Conservation (phyloP, 1,140 invertebrate species). For the Euschistus heros region DNA sequence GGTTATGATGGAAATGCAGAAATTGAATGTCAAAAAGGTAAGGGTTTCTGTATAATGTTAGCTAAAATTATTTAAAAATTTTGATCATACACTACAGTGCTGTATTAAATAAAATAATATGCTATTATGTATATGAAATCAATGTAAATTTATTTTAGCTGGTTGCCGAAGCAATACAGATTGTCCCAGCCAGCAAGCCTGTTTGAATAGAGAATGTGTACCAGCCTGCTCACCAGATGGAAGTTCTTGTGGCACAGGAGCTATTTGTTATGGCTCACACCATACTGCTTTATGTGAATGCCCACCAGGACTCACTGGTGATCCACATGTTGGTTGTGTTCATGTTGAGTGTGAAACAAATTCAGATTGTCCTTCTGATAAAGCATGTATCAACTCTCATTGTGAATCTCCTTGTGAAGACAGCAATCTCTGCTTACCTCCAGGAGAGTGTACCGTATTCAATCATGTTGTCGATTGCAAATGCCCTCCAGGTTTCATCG, state of each 20-base stretch:
- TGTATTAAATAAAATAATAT: not conserved
- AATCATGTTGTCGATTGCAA: slow-evolving; percentile 64
- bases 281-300: slow-evolving; percentile 74
- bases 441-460: slow-evolving; percentile 62
- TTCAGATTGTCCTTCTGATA: slow-evolving; percentile 58
- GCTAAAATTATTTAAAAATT: not conserved
- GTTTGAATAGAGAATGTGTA: slow-evolving; percentile 65
- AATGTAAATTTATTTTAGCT: slow-evolving; percentile 32
- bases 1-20: slow-evolving; percentile 74
- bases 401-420: slow-evolving; percentile 64
- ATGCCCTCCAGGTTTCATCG: slow-evolving; percentile 65
- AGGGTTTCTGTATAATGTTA: not conserved
- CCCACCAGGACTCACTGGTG: slow-evolving; percentile 64
- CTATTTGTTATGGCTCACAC: slow-evolving; percentile 62
- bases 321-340: slow-evolving; percentile 64
- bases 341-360: slow-evolving; percentile 64
- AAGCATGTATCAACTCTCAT: slow-evolving; percentile 66
- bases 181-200: slow-evolving; percentile 63
- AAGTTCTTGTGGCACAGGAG: slow-evolving; percentile 53
- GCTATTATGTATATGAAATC: too few relatives aligned
- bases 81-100: too few relatives aligned
- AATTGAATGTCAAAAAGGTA: slow-evolving; percentile 55
- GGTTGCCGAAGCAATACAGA: slow-evolving; percentile 62
- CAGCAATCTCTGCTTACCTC: slow-evolving; percentile 51
- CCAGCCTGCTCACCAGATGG: slow-evolving; percentile 59